These are phyloP conservation scores for Prochilodus magdalenae DNA, from an alignment of 2,113 vertebrate genomes.

Conservation along the genomic window DNA sequence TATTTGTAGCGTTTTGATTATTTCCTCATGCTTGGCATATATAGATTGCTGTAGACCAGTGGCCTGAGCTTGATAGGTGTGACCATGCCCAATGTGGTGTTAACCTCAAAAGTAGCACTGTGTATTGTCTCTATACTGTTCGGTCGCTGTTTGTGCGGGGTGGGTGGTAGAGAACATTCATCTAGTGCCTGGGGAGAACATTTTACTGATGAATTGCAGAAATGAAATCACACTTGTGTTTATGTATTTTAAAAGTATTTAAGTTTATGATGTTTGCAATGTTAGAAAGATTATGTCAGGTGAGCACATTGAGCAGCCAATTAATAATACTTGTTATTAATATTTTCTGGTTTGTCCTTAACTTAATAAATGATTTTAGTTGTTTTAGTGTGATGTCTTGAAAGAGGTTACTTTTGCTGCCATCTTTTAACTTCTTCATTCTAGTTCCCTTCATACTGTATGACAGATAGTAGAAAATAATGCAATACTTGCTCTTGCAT, in stretches of 20 bases:
- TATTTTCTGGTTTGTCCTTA: slow-evolving; percentile 4
- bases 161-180: slow-evolving; percentile 21
- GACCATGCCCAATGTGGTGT: slow-evolving; percentile 25
- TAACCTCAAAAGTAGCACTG: slow-evolving; percentile 54
- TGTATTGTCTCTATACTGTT: slow-evolving; percentile 53
- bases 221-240: neutral
- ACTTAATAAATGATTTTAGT: slow-evolving; percentile 50
- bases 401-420: neutral
- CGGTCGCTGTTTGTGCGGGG: neutral
- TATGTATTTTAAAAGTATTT: slow-evolving; percentile 33
- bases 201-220: neutral
- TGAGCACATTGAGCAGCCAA: neutral
- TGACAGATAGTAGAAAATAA: neutral
- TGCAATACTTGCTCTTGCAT: neutral
- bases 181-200: neutral
- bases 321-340: neutral
- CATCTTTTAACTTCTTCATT: slow-evolving; percentile 8
- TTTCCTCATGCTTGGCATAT: neutral
- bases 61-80: slow-evolving; percentile 5
- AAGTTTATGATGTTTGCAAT: neutral
- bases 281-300: neutral
- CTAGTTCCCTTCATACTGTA: neutral
- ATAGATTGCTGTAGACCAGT: neutral
- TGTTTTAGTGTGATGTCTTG: neutral
- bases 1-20: neutral